Evolutionary conservation across 2,888 invertebrate genomes (phyloP).

Genomic region (Cremastobaeus sp.): DNA sequence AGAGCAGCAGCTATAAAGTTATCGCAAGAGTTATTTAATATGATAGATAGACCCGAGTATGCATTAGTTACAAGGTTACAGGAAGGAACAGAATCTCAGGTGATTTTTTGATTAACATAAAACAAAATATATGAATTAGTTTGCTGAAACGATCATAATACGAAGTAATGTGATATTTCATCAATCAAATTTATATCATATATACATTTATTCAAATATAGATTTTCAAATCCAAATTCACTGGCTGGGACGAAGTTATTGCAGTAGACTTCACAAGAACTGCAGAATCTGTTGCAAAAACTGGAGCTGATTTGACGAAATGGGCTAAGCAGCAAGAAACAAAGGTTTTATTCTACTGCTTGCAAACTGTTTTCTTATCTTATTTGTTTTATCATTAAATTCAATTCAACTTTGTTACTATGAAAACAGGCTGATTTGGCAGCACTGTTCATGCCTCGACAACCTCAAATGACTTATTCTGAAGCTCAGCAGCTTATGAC

Average conservation of each 20-base stretch:
- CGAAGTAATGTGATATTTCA: too few relatives aligned
- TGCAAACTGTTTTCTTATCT: too few relatives aligned
- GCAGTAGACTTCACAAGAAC: slow-evolving; percentile 99
- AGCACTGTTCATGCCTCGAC: slow-evolving; percentile 96
- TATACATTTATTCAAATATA: slow-evolving; percentile 75
- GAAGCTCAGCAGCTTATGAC: slow-evolving; percentile 94
- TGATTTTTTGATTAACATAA: too few relatives aligned
- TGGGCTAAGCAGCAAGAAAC: slow-evolving; percentile 95
- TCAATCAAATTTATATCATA: too few relatives aligned
- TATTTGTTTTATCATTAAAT: too few relatives aligned
- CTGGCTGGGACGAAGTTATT: slow-evolving; percentile 99
- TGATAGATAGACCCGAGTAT: slow-evolving; percentile 93
- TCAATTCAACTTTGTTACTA: too few relatives aligned
- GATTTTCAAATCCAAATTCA: slow-evolving; percentile 98
- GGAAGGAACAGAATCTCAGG: slow-evolving; percentile 92
- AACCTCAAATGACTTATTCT: slow-evolving; percentile 89
- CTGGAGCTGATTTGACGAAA: slow-evolving; percentile 96
- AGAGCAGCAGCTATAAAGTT: slow-evolving; percentile 97
- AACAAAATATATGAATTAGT: too few relatives aligned
- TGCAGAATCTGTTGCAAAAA: slow-evolving; percentile 96
- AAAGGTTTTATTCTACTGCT: too few relatives aligned
- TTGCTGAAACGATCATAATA: too few relatives aligned
- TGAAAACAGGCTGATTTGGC: slow-evolving; percentile 92
- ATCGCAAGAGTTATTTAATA: slow-evolving; percentile 96
- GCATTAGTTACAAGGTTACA: slow-evolving; percentile 93